Base-by-base conservation (phyloP, 1,140 invertebrate species). In the Drosophila sucinea region DNA sequence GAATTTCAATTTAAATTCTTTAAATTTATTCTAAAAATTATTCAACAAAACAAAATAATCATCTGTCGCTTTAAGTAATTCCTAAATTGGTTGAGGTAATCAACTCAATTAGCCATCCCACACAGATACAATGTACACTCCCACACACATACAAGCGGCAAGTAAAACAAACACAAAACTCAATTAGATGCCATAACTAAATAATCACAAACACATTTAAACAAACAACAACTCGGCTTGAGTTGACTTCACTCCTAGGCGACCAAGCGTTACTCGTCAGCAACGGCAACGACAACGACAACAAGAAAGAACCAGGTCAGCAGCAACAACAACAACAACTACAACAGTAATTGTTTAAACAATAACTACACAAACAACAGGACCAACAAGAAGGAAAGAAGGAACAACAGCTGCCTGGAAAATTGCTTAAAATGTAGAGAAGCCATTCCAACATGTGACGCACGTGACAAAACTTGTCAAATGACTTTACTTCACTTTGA, bases 391-490 rank as follows among this genome's bases (percentile, higher is more conserved):
- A 5, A 27, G 2, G n/a, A 11, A 17, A 17, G 23, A 25, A 27
- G 27, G 44, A 73, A 54, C 71, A 82, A 70, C 72, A 64, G 66
- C 73, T 86, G 76, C 77, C 66, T 79, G 69, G 69, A 87, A 87
- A 87, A 86, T 79, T 83, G 76, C 83, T 87, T 40, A 71, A 87
- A 86, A 82, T 79, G 75, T 75, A 57, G 61, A 73, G 69, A 79
- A 86, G 83, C 76, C 72, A 87, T 89, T 81, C 84, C 84, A 89
- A 70, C 84, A 89, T 87, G 84, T 87, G 84, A 81, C 84, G 84
- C 84, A 89, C 84, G 84, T 87, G 84, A 87, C 84, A 89, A 87
- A 87, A 87, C 84, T 87, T 87, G 84, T 89, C 84, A 87, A 87
- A 87, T 89, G 80, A 89, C 80, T 87, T 83, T 74, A 83, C 83